phyloP scores from a whole-genome alignment of 2,888 invertebrate species.

The Azorinus chamasolen region DNA sequence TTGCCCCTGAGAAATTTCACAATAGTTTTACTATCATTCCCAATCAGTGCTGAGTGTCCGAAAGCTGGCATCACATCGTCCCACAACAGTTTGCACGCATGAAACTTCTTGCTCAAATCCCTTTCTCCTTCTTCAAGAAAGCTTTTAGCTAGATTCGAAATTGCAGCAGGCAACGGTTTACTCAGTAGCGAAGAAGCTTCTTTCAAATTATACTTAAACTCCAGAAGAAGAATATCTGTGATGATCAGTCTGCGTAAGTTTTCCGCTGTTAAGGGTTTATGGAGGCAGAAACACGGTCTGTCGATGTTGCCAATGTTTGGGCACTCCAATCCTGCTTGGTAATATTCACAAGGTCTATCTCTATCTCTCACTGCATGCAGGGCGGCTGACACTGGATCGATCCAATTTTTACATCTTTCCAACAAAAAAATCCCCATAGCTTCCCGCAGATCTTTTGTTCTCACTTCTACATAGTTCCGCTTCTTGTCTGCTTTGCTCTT shows the following conservation, averaged over 20 bases:
- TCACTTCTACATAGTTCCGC: conserved; percentile 11
- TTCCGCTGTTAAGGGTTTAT: conserved; percentile 12
- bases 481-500: conserved; percentile 12
- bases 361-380: conserved; percentile 16
- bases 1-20: conserved; percentile 8
- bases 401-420: conserved; percentile 37
- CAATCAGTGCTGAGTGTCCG: conserved; percentile 36
- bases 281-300: conserved; percentile 24
- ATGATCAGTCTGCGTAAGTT: conserved; percentile 34
- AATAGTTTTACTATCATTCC: conserved; percentile 22
- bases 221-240: conserved; percentile 47
- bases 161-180: background rate
- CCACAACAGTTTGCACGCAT: conserved; percentile 41
- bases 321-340: conserved; percentile 23
- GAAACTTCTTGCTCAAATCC: conserved; percentile 25
- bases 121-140: conserved; percentile 4
- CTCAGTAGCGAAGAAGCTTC: conserved; percentile 30
- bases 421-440: conserved; percentile 44
- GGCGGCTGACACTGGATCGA: conserved; percentile 16
- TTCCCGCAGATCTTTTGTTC: conserved; percentile 20
- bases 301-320: conserved; percentile 15
- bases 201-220: conserved; percentile 49
- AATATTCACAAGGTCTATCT: conserved; percentile 18
- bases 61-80: conserved; percentile 53
- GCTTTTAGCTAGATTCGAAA: conserved; percentile 8